Percentiles rank a stretch among this genome's conserved stretches.
These are phyloP conservation scores for Vanessa tameamea DNA, from an alignment of 1,140 invertebrate genomes.

Conservation along the genomic window DNA sequence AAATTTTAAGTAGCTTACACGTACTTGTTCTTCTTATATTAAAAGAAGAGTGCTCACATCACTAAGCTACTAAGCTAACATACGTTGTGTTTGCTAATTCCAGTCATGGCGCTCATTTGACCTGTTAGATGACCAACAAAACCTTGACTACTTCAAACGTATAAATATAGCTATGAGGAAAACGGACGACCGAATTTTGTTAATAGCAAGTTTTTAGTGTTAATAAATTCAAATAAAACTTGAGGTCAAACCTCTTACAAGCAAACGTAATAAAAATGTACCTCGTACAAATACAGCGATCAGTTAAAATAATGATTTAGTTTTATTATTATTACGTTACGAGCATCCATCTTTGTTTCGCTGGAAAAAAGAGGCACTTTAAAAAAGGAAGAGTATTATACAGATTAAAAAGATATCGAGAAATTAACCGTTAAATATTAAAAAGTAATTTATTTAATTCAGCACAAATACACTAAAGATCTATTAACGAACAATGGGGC, in stretches of 20 bases:
- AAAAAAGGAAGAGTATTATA: too few species aligned
- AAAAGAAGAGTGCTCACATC: not conserved
- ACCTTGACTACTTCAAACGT: conserved; percentile 18
- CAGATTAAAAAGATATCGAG: too few species aligned
- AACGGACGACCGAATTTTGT: not conserved
- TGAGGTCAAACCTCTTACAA: not conserved
- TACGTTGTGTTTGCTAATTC: not conserved
- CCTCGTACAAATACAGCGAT: not conserved
- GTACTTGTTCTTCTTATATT: too few species aligned
- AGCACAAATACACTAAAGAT: too few species aligned
- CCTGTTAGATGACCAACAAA: conserved; percentile 10
- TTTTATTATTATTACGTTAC: not conserved
- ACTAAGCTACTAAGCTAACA: not conserved
- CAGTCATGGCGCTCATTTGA: not conserved
- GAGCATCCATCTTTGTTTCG: too few species aligned
- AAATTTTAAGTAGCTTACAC: too few species aligned
- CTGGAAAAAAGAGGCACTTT: too few species aligned
- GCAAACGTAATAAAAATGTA: not conserved
- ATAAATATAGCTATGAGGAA: conserved; percentile 5
- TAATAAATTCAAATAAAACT: conserved; percentile 2
- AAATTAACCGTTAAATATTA: too few species aligned
- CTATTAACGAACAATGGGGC: too few species aligned
- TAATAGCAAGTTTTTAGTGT: not conserved
- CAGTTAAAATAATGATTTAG: not conserved
- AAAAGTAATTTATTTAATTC: too few species aligned